A percentile compares a stretch with the other conserved stretches of the same genome.
Evolutionary conservation across 2,888 invertebrate genomes (phyloP).

Genomic region (Notodonta ziczac): DNA sequence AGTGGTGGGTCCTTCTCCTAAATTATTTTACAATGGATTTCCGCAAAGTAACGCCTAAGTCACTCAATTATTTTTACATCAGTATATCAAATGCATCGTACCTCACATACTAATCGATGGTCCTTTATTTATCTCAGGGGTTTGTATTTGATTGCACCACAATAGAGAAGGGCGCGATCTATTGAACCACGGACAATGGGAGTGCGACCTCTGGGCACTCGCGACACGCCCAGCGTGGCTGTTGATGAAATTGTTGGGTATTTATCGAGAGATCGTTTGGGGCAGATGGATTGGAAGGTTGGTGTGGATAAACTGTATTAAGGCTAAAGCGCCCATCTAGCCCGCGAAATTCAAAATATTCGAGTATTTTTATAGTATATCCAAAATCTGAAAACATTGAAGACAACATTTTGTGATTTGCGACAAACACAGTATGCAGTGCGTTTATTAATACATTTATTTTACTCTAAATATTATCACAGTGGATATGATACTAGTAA

Average conservation of each 20-base stretch:
- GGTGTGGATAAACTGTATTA: background rate
- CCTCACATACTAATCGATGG: background rate
- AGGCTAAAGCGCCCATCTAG: too few species aligned
- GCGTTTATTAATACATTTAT: too few species aligned
- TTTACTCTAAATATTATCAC: too few species aligned
- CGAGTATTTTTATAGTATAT: too few species aligned
- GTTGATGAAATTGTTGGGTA: background rate
- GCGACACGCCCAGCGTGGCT: background rate
- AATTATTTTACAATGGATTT: too few species aligned
- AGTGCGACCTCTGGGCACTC: background rate
- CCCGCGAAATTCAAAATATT: too few species aligned
- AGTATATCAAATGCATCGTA: background rate
- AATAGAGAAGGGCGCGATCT: background rate
- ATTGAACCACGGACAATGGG: background rate
- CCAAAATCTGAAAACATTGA: too few species aligned
- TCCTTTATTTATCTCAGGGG: background rate
- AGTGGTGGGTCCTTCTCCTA: too few species aligned
- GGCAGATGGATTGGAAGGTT: background rate
- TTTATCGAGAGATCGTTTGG: background rate
- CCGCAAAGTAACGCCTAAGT: too few species aligned
- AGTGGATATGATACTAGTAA: too few species aligned
- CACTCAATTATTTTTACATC: background rate
- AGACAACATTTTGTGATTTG: too few species aligned
- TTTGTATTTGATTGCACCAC: constrained; percentile 1
- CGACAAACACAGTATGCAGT: too few species aligned